Evolutionary conservation across 1,140 invertebrate species (phyloP).

Genomic region (Tetramorium simillimum): DNA sequence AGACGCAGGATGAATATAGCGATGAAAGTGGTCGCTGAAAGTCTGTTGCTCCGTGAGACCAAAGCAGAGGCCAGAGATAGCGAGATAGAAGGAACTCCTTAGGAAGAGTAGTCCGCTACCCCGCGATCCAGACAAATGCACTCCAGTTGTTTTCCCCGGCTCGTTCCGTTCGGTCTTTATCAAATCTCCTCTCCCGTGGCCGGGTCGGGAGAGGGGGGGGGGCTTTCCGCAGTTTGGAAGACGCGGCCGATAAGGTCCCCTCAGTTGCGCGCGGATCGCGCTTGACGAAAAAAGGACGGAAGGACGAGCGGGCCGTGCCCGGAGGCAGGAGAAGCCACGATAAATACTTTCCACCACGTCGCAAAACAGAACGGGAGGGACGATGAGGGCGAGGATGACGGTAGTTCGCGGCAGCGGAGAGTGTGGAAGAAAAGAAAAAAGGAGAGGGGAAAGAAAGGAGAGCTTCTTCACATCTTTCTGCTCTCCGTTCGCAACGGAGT

Average conservation of each 20-base stretch:
- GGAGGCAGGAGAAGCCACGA: conserved; percentile 68
- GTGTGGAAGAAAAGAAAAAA: neutral
- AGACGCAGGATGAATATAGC: conserved; percentile 10
- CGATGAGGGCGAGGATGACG: conserved; percentile 30
- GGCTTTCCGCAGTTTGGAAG: conserved; percentile 72
- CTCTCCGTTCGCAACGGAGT: conserved; percentile 63
- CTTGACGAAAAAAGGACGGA: conserved; percentile 76
- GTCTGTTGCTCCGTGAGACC: conserved; percentile 74
- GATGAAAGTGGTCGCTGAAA: conserved; percentile 58
- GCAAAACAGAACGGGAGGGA: conserved; percentile 62
- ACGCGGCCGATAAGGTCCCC: conserved; percentile 76
- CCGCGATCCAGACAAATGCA: conserved; percentile 82
- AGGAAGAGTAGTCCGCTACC: conserved; percentile 79
- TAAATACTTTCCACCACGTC: conserved; percentile 78
- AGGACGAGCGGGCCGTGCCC: conserved; percentile 32
- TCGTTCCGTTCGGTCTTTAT: conserved; percentile 81
- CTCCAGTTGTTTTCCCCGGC: conserved; percentile 80
- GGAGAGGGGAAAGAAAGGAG: neutral
- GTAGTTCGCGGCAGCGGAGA: neutral
- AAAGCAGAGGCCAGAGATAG: conserved; percentile 75
- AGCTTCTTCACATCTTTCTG: conserved; percentile 69
- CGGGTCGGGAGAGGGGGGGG: conserved; percentile 52
- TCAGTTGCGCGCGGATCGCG: conserved; percentile 59
- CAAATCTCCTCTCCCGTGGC: conserved; percentile 78
- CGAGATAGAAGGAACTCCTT: conserved; percentile 79